Evolutionary conservation across 2,113 vertebrate genomes (phyloP), one percentile per base, ranked within the genome.

Genomic region (Pluvialis apricaria): DNA sequence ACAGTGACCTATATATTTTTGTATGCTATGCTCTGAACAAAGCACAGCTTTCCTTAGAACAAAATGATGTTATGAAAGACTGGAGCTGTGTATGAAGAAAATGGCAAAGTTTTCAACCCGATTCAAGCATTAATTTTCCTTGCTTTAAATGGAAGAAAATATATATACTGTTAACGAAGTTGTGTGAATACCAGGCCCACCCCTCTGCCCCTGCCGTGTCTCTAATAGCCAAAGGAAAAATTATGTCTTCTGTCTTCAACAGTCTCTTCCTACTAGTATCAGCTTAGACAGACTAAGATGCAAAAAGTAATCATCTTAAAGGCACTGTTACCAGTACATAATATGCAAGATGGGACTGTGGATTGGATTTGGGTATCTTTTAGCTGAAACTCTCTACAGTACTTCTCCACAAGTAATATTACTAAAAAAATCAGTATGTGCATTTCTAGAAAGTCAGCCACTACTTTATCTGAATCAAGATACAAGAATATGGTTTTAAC

Each of bases 171-270:
- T 10, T 71, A 80, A 80, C 45, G 22, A 78, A 64, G 15, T 70
- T 82, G 38, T 58, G 12, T 42, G 85, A 60, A 64, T 80, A 40
- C 7, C 15, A 45, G 44, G 11, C 13, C 12, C 42, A 5, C 5
- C 5, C 5, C 15, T 5, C 6, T 16, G 17, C 44, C 16, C 47
- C 16, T 1, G 0, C 6, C 26, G 29, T 7, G 10, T 82, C 57
- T 70, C 38, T 51, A 52, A 31, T 12, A 82, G 10, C 21, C 25
- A 65, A 86, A 52, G 15, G 58, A 68, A 83, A 57, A 68, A 44
- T 9, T 29, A 47, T 17, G 4, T 76, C 18, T 44, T 29, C 62
- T 70, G 31, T 69, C 31, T 73, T 85, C 38, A 65, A 7, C 24
- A 58, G 49, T 13, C 29, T 51, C 17, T 38, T 75, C 51, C 44